phyloP scores from a whole-genome alignment of 2,113 vertebrate species.

The Lutjanus erythropterus region DNA sequence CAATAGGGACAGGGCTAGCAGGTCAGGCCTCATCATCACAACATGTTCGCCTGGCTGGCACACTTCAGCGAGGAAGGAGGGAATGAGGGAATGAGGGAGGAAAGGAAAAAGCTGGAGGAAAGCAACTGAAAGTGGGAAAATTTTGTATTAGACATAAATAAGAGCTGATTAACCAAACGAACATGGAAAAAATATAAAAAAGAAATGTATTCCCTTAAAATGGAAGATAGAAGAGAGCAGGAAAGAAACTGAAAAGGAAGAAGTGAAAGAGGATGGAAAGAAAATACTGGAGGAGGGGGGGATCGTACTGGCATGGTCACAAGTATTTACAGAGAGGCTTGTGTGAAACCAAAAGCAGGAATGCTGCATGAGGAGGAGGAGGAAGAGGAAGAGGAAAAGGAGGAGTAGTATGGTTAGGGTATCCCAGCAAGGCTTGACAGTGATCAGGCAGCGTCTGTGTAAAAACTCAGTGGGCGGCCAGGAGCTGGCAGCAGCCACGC shows the following conservation, averaged over 20 bases:
- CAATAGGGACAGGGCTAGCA: conserved; percentile 67
- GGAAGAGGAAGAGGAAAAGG: neutral
- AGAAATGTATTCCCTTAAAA: neutral
- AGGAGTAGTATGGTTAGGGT: neutral
- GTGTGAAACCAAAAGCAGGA: conserved; percentile 9
- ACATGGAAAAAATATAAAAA: neutral
- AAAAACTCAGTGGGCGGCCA: conserved; percentile 20
- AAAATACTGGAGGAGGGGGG: no score
- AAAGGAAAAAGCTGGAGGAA: neutral
- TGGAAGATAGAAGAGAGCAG: neutral
- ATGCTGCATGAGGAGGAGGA: neutral
- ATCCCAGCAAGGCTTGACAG: conserved; percentile 10
- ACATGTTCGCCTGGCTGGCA: conserved; percentile 66
- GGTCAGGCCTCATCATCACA: conserved; percentile 80
- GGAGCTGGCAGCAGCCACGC: conserved; percentile 56
- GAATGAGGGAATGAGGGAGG: neutral
- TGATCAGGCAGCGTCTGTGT: conserved; percentile 27
- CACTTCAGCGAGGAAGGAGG: conserved; percentile 30
- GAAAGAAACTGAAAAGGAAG: neutral
- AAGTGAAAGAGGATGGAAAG: no score
- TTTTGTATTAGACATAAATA: neutral
- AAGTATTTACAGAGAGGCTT: conserved; percentile 19
- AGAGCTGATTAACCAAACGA: neutral
- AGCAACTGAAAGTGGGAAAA: neutral
- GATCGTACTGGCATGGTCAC: neutral